These are phyloP conservation scores for Leptinotarsa undecemlineata DNA, from an alignment of 1,140 invertebrate species.

Conservation along the genomic window DNA sequence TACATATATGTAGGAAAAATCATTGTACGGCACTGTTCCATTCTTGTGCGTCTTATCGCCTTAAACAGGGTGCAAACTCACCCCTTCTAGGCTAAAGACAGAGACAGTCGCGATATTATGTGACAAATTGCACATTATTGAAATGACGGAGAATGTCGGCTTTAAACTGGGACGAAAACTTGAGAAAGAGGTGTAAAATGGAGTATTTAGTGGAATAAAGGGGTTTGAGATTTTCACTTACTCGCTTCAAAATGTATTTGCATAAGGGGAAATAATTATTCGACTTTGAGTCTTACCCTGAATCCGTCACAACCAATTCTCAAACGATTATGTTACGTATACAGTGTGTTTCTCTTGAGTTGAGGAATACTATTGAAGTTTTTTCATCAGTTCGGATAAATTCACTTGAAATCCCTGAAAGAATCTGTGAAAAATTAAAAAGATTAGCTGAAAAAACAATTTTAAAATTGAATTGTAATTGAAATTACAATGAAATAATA, in stretches of 20 bases:
- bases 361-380: too few species aligned
- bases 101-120: constrained; percentile 50
- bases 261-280: constrained; percentile 39
- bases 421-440: too few species aligned
- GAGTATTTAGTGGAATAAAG: constrained; percentile 46
- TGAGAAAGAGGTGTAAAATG: constrained; percentile 44
- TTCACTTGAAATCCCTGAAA: too few species aligned
- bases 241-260: constrained; percentile 33
- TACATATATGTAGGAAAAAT: not conserved
- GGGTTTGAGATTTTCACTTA: constrained; percentile 41
- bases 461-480: too few species aligned
- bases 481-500: too few species aligned
- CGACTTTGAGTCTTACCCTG: not conserved
- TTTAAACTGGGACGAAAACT: constrained; percentile 38
- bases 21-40: constrained; percentile 18
- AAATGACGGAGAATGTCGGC: constrained; percentile 41
- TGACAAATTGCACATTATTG: constrained; percentile 55
- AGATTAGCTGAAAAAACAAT: too few species aligned
- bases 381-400: too few species aligned
- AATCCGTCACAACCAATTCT: not conserved
- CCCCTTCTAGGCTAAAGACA: constrained; percentile 34
- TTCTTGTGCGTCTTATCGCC: constrained; percentile 31
- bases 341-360: too few species aligned
- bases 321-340: too few species aligned
- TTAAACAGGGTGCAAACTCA: constrained; percentile 37